phyloP scores from a whole-genome alignment of 2,888 invertebrate genomes.

The Rotaria socialis region DNA sequence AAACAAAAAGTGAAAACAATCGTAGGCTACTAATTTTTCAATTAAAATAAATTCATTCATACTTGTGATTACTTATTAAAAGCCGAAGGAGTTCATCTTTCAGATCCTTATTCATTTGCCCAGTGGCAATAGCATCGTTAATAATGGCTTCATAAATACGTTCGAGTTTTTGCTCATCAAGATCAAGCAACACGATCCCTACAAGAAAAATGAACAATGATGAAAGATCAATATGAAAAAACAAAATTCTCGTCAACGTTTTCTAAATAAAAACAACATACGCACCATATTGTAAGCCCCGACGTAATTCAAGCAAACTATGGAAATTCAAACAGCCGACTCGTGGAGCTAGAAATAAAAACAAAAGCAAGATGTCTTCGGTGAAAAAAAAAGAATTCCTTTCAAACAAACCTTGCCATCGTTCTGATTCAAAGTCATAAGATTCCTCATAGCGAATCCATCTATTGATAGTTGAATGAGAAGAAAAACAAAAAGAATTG shows the following conservation, averaged over 20 bases:
- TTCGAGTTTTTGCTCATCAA: conserved; percentile 27
- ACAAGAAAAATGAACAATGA: background rate
- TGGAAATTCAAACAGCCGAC: conserved; percentile 41
- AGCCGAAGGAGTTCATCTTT: conserved; percentile 38
- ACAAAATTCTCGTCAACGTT: background rate
- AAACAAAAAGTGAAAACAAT: too few relatives aligned
- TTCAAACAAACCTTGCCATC: background rate
- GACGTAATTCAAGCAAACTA: conserved; percentile 43
- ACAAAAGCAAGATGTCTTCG: background rate
- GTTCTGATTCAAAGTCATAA: conserved; percentile 15
- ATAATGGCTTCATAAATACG: conserved; percentile 38
- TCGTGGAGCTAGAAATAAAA: conserved; percentile 8
- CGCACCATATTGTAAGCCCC: conserved; percentile 44
- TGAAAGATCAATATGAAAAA: background rate
- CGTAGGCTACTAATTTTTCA: too few relatives aligned
- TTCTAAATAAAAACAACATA: background rate
- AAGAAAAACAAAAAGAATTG: too few relatives aligned
- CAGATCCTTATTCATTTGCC: conserved; percentile 45
- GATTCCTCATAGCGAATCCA: conserved; percentile 32
- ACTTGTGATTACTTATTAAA: conserved; percentile 38
- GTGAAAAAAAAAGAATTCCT: background rate
- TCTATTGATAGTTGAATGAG: background rate
- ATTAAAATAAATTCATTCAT: background rate
- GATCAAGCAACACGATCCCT: conserved; percentile 28
- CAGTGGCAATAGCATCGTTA: conserved; percentile 40